phyloP scores from a whole-genome alignment of 35 echinoderm and acorn worm genomes.

The Amphiura filiformis region DNA sequence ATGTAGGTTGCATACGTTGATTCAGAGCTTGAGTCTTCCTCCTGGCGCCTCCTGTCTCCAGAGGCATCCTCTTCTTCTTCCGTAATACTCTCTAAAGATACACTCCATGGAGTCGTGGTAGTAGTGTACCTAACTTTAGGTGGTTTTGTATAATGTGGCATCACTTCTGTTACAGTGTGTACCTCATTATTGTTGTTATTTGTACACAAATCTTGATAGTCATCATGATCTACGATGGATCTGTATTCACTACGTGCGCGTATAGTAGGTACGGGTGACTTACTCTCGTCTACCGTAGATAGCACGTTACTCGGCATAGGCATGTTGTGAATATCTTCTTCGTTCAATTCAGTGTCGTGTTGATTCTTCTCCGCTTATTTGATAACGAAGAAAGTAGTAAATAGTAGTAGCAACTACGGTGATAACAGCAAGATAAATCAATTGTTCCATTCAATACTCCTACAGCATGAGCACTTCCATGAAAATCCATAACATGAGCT shows the following conservation, averaged over 20 bases:
- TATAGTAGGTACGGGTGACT: too few species aligned
- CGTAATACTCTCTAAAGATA: conserved; percentile 44
- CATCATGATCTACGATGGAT: conserved; percentile 32
- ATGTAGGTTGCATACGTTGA: neutral
- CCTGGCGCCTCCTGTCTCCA: neutral
- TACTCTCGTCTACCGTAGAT: neutral
- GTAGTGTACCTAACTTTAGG: conserved; percentile 4
- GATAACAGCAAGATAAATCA: too few species aligned
- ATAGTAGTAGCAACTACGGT: too few species aligned
- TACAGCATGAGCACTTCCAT: too few species aligned
- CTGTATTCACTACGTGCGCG: conserved; percentile 30
- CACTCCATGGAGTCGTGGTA: conserved; percentile 22
- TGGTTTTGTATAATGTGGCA: neutral
- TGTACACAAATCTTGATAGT: conserved; percentile 46
- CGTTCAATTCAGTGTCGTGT: too few species aligned
- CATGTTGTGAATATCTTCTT: too few species aligned
- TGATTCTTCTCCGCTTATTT: too few species aligned
- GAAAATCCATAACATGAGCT: too few species aligned
- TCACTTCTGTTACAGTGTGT: neutral
- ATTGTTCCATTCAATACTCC: too few species aligned
- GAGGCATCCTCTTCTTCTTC: conserved; percentile 46
- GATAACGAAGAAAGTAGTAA: too few species aligned
- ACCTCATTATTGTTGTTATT: too few species aligned
- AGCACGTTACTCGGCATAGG: neutral
- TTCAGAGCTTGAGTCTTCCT: conserved; percentile 15